Conservation (phyloP, 2,797 vertebrate genomes). For the Gouania willdenowi region DNA sequence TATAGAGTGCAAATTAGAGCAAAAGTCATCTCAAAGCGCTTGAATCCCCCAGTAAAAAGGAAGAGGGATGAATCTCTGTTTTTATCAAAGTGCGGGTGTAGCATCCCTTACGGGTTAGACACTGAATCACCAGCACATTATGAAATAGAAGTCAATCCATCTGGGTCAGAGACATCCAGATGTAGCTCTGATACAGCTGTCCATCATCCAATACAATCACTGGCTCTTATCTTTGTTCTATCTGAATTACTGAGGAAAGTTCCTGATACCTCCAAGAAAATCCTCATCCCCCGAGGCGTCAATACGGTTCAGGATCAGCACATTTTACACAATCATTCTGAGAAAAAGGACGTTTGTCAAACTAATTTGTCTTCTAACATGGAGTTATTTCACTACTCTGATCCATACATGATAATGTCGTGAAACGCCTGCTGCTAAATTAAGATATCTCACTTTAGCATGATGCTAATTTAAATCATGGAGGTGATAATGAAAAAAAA, state of each 20-base stretch:
- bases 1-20: too few species aligned
- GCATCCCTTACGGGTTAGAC: too few species aligned
- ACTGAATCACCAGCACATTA: constrained; percentile 57
- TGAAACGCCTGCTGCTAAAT: constrained; percentile 17
- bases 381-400: too few species aligned
- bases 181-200: constrained; percentile 64
- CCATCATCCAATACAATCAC: constrained; percentile 66
- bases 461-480: constrained; percentile 16
- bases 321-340: too few species aligned
- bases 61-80: too few species aligned
- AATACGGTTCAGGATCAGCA: too few species aligned
- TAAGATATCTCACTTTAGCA: constrained; percentile 28
- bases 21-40: too few species aligned
- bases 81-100: too few species aligned
- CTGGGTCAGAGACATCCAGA: constrained; percentile 53
- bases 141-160: constrained; percentile 61
- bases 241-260: constrained; percentile 60
- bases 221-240: constrained; percentile 68
- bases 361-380: too few species aligned
- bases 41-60: too few species aligned
- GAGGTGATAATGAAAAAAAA: constrained; percentile 40
- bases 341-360: too few species aligned
- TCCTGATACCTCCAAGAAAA: constrained; percentile 51
- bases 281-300: constrained; percentile 23
- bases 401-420: too few species aligned